Evolutionary conservation across 2,888 invertebrate genomes (phyloP).

Genomic region (Hirtodrosophila histrioides): DNA sequence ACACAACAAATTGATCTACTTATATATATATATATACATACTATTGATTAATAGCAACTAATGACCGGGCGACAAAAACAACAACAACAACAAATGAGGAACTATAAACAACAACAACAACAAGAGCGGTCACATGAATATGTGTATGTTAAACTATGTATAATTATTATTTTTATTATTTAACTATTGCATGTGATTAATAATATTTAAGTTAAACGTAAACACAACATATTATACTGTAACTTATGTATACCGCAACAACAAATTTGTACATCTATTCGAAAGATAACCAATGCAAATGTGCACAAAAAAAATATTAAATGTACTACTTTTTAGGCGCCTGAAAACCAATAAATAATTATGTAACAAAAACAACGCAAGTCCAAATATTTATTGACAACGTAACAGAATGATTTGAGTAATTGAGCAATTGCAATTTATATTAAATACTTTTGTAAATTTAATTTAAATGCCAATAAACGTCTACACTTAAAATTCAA

Average conservation of each 20-base stretch:
- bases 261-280: conserved; percentile 55
- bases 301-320: conserved; percentile 63
- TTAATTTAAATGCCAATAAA: conserved; percentile 64
- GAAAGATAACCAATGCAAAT: conserved; percentile 67
- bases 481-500: conserved; percentile 61
- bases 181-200: conserved; percentile 83
- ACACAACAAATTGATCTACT: conserved; percentile 64
- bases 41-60: conserved; percentile 31
- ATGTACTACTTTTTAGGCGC: conserved; percentile 73
- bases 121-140: conserved; percentile 20
- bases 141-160: conserved; percentile 72
- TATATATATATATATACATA: conserved; percentile 36
- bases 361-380: conserved; percentile 65
- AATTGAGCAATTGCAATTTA: conserved; percentile 47
- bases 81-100: conserved; percentile 10
- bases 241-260: conserved; percentile 76
- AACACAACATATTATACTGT: conserved; percentile 73
- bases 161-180: conserved; percentile 79
- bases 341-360: conserved; percentile 69
- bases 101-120: conserved; percentile 4
- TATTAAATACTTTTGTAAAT: conserved; percentile 66
- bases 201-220: conserved; percentile 81
- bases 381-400: conserved; percentile 60
- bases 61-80: conserved; percentile 19
- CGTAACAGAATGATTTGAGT: conserved; percentile 27